Evolutionary conservation across 2,797 vertebrate species (phyloP), one percentile per base, ranked within the genome.

Genomic region (Gila robusta): DNA sequence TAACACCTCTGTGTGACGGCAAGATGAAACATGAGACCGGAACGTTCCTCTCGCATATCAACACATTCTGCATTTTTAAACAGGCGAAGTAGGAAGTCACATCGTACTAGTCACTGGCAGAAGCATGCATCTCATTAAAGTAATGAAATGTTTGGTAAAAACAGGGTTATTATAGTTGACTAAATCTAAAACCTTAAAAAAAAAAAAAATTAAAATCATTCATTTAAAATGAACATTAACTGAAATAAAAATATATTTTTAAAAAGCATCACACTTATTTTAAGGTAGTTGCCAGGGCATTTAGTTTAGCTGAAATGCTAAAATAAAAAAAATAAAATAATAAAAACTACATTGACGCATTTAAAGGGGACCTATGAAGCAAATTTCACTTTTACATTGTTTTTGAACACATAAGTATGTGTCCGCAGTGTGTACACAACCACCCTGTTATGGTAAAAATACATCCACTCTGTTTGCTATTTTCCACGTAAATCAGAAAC

Each of bases 1-100:
- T 37, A 64, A 47, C 66, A 85, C 69, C 39, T 80, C 16, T 56
- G 37, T 28, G 77, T 72, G 37, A 79, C n/a, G 26, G 17, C 39
- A 74, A n/a, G 47, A 41, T 70, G 77, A 76, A 81, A 81, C 77
- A 44, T 5, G 81, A 79, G 77, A 79, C 66, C 10, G 56, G 70
- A n/a, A 11, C 4, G 12, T 47, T 70, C 71, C 32, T 85, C 28
- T 85, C 87, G 54, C 23, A 47, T 71, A 49, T 82, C 83, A 56
- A 76, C 32, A 67, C 73, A 54, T 26, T 35, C 67, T 86, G 41
- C 87, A 86, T 88, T 82, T 82, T 86, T 86, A 82, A 88, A 73
- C 41, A 1, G 41, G 41, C 6, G 9, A n/a, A 49, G 7, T 62
- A 35, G 83, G 74, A 84, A 79, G 49, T 85, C 26, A 12, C 64